Evolutionary conservation across 1,140 invertebrate genomes (phyloP), one percentile per base, ranked within the genome.

Genomic region (Tetraneura akinire): DNA sequence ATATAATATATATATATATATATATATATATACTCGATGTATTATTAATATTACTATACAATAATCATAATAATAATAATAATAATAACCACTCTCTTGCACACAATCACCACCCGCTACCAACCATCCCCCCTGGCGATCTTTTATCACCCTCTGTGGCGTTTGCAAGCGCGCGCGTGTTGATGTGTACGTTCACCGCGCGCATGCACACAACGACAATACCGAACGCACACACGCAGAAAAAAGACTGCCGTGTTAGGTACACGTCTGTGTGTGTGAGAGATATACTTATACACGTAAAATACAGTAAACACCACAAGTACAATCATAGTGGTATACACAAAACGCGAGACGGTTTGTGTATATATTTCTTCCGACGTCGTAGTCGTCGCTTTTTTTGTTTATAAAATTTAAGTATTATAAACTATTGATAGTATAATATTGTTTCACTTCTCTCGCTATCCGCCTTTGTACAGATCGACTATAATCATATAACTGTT

Each of bases 201-300:
- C 16, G 14, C 14, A 29, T 62, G 8, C 57, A 26, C 23, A 23
- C 18, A 64, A 6, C 37, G n/a, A 4, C 21, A n/a, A 11, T 37
- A 37, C 18, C 64, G 10, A 11, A n/a, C 66, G 18, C n/a, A 21
- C 66, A 21, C 42, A 21, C 60, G 18, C 26, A 64, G 60, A 64
- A 37, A 64, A 68, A 23, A 68, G 4, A 70, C 21, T 23, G 42
- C 42, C n/a, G 42, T 42, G 21, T 42, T 23, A 70, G 21, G 66
- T 47, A 70, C 21, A 70, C 3, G 26, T 37, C n/a, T 64, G 29
- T 64, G n/a, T n/a, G n/a, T n/a, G n/a, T n/a, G n/a, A n/a, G n/a
- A n/a, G 26, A n/a, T n/a, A n/a, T n/a, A n/a, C n/a, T n/a, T 66
- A 66, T 66, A 45, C 62, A 66, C 21, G 62, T 66, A 66, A 66